A percentile compares a stretch with the other conserved stretches of the same genome.
Evolutionary conservation across 92 coral and sea anemone genomes (phyloP).

Genomic region (Hydrozoanthus gracilis): DNA sequence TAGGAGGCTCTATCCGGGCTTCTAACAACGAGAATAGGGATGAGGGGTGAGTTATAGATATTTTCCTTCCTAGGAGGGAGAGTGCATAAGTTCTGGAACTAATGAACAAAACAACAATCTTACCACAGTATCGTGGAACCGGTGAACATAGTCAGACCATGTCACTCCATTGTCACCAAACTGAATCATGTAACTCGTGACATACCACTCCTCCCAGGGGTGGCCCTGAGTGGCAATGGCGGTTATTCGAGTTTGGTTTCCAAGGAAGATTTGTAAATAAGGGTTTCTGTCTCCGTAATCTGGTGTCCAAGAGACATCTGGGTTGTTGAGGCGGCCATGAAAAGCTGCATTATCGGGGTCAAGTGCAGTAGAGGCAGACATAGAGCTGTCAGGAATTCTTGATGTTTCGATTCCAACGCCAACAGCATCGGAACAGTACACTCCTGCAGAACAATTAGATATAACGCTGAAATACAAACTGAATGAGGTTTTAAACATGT

Average conservation of each 20-base stretch:
- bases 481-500: too few species aligned
- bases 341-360: conserved; percentile 48
- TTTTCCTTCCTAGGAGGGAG: neutral
- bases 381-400: conserved; percentile 59
- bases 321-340: conserved; percentile 68
- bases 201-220: conserved; percentile 74
- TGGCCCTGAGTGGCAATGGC: conserved; percentile 73
- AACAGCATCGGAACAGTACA: conserved; percentile 59
- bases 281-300: conserved; percentile 47
- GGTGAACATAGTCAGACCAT: conserved; percentile 66
- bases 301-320: conserved; percentile 65
- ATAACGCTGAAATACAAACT: too few species aligned
- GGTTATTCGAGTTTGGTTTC: conserved; percentile 67
- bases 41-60: too few species aligned
- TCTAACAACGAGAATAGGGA: too few species aligned
- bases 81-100: neutral
- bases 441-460: neutral
- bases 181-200: conserved; percentile 59
- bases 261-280: conserved; percentile 67
- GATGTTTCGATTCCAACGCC: conserved; percentile 63
- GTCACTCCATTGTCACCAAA: conserved; percentile 60
- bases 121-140: conserved; percentile 58
- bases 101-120: neutral
- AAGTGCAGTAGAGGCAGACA: conserved; percentile 56
- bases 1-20: too few species aligned